Evolutionary conservation across 2,888 invertebrate genomes (phyloP), one percentile per base, ranked within the genome.

Genomic region (Gnatocerus cornutus): DNA sequence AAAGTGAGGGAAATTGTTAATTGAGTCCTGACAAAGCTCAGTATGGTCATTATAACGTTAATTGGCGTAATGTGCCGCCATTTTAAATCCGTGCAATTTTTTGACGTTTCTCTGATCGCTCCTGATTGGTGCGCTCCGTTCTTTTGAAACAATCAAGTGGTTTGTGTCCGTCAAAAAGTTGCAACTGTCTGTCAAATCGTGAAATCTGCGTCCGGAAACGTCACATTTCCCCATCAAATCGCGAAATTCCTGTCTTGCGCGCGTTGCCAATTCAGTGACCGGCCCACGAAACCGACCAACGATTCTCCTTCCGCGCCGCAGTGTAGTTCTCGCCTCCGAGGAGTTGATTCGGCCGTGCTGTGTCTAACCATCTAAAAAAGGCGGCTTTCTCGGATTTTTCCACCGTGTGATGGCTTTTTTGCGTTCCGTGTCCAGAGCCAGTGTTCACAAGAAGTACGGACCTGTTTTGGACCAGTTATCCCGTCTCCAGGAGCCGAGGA

Each of bases 321-420:
- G 53, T 53, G 33, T 14, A 33, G 37, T 10, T 53, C 29, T 53
- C 37, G 53, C 13, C 53, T 12, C 14, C 37, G 37, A 33, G 14
- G 6, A 27, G 14, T 6, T 41, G 12, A 7, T 53, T 13, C 13
- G 46, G 9, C 21, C 5, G 48, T 50, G 27, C 27, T 9, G 48
- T 12, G 29, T n/a, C 27, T 3, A n/a, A 29, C 1, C 10, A 50
- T 46, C 55, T 37, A 30, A 16, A 14, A 8, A 46, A 46, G 43
- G 43, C 30, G 9, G 30, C 30, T 33, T 12, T 10, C 39, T 56
- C 61, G 61, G 53, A 53, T 53, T 41, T 41, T 29, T 39, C 10
- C n/a, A 9, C 52, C 61, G 67, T 71, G 76, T 73, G 80, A 86
- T 86, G 86, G 86, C 86, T 84, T 86, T 86, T 84, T 82, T 86